Base-by-base conservation (phyloP, 2,113 vertebrate genomes). In the Leptodactylus fuscus region DNA sequence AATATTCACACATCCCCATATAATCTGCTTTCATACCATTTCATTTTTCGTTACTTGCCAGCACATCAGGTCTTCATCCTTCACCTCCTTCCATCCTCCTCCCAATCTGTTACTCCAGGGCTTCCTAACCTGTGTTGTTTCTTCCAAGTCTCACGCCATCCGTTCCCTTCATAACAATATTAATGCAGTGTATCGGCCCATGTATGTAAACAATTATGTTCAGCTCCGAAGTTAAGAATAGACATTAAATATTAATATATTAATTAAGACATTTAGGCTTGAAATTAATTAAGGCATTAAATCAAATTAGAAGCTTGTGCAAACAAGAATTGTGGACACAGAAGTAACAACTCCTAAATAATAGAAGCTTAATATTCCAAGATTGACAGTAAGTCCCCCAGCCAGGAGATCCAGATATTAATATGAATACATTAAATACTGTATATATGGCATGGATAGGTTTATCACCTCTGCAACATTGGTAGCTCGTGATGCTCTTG, bases 211-310 rank as follows among this genome's bases (percentile, higher is more conserved):
- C 76, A 79, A 79, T 79, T 41, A 79, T 79, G 22, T 79, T 79
- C 18, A 12, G 4, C 60, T 79, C 53, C 53, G 38, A 79, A 24
- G 76, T 41, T 60, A 79, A 58, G 34, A 79, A 38, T 41, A 79
- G 51, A 24, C 76, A 79, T 89, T 93, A 92, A 95, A 94, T 95
- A 94, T 95, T 92, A 95, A 94, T 94, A 94, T 94, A 95, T 95
- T 93, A 95, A 96, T 96, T 95, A 93, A 91, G 94, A 89, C 89
- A 88, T 79, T 95, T 94, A 93, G 91, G 91, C 95, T 94, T 95
- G 95, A 96, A 89, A 94, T 93, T 92, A 89, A 93, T 92, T 92
- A 94, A 90, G 90, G 92, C 91, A 95, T 92, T 93, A 94, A 93
- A 91, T 94, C 95, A 93, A 91, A 91, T 76, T 87, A 88, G 81